Percentiles rank a stretch among this genome's conserved stretches.
Evolutionary conservation across 2,113 vertebrate species (phyloP).

Genomic region (Acrocephalus arundinaceus): DNA sequence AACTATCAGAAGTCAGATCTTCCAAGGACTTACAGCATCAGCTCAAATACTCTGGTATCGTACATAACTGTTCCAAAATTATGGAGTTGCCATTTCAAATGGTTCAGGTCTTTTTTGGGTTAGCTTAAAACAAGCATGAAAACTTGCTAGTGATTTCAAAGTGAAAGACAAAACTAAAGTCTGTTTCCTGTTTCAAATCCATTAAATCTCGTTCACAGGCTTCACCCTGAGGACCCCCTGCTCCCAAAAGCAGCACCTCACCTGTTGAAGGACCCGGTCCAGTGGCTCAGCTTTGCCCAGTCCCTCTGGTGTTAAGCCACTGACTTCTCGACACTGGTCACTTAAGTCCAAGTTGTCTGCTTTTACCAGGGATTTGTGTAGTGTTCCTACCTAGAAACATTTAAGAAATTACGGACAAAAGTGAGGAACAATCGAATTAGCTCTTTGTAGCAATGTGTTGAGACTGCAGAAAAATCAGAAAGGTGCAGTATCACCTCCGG

Average conservation of each 20-base stretch:
- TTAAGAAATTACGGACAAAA: background rate
- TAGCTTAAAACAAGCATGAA: background rate
- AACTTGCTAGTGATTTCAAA: background rate
- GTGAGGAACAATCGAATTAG: background rate
- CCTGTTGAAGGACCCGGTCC: constrained; percentile 90
- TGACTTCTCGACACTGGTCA: constrained; percentile 87
- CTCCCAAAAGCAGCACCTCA: constrained; percentile 65
- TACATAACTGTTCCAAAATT: background rate
- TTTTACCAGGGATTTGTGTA: constrained; percentile 89
- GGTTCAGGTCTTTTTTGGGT: background rate
- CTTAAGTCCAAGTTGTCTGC: constrained; percentile 89
- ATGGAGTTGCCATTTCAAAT: background rate
- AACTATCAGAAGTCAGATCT: background rate
- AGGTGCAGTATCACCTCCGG: background rate
- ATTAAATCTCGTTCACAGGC: background rate
- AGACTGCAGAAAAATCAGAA: background rate
- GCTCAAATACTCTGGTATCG: background rate
- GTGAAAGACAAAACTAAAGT: background rate
- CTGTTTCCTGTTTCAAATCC: background rate
- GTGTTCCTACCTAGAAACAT: constrained; percentile 85
- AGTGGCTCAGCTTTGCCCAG: constrained; percentile 86
- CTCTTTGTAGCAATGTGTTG: background rate
- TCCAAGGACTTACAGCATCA: background rate
- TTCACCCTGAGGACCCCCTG: background rate
- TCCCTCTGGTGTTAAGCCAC: constrained; percentile 84